Evolutionary conservation across 1,140 invertebrate species (phyloP).

Genomic region (Scaptodrosophila lebanonensis): DNA sequence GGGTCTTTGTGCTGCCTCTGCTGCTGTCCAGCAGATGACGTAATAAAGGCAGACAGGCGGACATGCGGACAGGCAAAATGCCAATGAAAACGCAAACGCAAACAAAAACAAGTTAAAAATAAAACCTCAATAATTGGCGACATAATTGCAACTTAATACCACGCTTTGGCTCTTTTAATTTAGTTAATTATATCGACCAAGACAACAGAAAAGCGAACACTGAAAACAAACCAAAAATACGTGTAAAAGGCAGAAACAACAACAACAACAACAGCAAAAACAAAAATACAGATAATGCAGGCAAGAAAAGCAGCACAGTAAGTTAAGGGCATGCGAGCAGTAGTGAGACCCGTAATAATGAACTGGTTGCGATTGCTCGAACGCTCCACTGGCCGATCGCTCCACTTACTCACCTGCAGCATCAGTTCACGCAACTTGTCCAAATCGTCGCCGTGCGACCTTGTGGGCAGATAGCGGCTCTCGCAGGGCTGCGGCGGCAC

Average conservation of each 20-base stretch:
- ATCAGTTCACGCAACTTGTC: slow-evolving; percentile 80
- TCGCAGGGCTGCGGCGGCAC: slow-evolving; percentile 69
- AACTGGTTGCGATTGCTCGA: not conserved
- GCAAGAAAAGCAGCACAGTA: not conserved
- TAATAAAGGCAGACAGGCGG: slow-evolving; percentile 1
- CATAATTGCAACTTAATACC: slow-evolving; percentile 75
- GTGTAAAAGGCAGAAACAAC: slow-evolving; percentile 16
- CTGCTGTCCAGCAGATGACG: too few species aligned
- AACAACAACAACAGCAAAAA: too few species aligned
- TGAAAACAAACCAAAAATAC: slow-evolving; percentile 10
- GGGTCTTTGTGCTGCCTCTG: slow-evolving; percentile 13
- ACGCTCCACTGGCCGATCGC: too few species aligned
- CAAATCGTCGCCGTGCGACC: slow-evolving; percentile 79
- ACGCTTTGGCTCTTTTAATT: slow-evolving; percentile 68
- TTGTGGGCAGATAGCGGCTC: slow-evolving; percentile 79
- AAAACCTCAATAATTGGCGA: slow-evolving; percentile 74
- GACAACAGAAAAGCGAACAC: slow-evolving; percentile 43
- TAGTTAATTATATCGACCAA: slow-evolving; percentile 69
- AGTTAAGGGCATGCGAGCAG: not conserved
- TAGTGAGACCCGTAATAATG: too few species aligned
- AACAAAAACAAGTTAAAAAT: slow-evolving; percentile 67
- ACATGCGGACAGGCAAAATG: slow-evolving; percentile 19
- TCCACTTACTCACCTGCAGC: slow-evolving; percentile 78
- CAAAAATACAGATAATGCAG: too few species aligned
- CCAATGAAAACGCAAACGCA: slow-evolving; percentile 23